Conservation (phyloP, 2,797 vertebrate species). For the Caiman crocodilus region DNA sequence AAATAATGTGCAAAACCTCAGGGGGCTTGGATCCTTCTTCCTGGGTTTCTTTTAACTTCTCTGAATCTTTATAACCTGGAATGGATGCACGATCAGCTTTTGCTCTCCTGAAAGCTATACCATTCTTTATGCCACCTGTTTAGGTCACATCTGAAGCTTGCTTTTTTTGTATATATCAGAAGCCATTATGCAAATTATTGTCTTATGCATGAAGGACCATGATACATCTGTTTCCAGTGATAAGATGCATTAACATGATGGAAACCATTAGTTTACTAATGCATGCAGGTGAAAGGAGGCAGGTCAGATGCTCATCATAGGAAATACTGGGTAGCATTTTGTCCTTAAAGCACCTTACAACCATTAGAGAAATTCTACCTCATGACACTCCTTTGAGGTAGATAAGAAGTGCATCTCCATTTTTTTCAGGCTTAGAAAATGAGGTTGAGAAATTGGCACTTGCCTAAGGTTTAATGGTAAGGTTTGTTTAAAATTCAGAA, state of each 20-base stretch:
- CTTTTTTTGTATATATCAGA: neutral
- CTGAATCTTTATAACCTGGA: neutral
- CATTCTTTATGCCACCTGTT: neutral
- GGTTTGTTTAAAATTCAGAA: neutral
- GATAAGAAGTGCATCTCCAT: neutral
- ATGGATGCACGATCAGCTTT: neutral
- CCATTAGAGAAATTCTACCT: fast-evolving
- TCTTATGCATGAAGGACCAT: fast-evolving
- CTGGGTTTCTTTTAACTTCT: neutral
- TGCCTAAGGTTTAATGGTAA: neutral
- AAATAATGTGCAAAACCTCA: neutral
- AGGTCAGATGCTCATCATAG: neutral
- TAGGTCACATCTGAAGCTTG: neutral
- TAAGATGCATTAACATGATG: neutral
- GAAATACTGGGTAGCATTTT: neutral
- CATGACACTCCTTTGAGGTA: neutral
- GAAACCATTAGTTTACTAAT: neutral
- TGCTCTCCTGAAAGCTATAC: neutral
- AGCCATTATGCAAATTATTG: neutral
- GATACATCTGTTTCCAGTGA: neutral
- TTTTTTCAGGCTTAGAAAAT: neutral
- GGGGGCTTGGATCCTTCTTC: neutral
- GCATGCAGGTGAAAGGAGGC: fast-evolving
- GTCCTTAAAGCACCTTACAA: neutral
- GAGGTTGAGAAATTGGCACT: neutral